phyloP scores from a whole-genome alignment of 2,113 vertebrate genomes.

The Miniopterus natalensis region DNA sequence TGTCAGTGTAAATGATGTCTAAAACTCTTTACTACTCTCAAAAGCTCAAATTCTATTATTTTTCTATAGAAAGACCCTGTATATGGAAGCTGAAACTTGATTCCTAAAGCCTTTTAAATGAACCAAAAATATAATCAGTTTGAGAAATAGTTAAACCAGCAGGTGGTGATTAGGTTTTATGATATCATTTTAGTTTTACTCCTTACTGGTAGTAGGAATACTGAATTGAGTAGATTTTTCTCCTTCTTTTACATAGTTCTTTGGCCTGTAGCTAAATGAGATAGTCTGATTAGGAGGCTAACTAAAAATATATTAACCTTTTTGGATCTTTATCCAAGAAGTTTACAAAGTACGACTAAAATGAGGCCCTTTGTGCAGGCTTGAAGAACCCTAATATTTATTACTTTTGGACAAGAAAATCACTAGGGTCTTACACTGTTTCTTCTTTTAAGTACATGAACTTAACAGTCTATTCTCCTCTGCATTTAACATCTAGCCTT shows the following conservation, averaged over 20 bases:
- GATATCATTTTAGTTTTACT: conserved; percentile 63
- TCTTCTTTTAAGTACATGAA: conserved; percentile 69
- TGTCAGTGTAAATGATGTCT: not conserved
- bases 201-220: conserved; percentile 26
- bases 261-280: conserved; percentile 55
- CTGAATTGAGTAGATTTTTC: conserved; percentile 55
- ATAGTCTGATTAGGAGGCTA: conserved; percentile 56
- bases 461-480: conserved; percentile 67
- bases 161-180: conserved; percentile 68
- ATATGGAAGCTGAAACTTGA: conserved; percentile 30
- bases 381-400: conserved; percentile 79
- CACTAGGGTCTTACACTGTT: conserved; percentile 61
- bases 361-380: conserved; percentile 62
- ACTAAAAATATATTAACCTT: conserved; percentile 75
- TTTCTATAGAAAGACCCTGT: not conserved
- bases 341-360: conserved; percentile 72
- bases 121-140: conserved; percentile 61
- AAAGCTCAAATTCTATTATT: not conserved
- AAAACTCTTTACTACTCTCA: not conserved
- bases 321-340: conserved; percentile 66
- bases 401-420: conserved; percentile 76
- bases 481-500: conserved; percentile 66
- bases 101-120: conserved; percentile 56
- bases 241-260: conserved; percentile 47
- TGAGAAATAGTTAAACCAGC: conserved; percentile 71